Evolutionary conservation across 2,888 invertebrate genomes (phyloP).

Genomic region (Helicoverpa assulta): DNA sequence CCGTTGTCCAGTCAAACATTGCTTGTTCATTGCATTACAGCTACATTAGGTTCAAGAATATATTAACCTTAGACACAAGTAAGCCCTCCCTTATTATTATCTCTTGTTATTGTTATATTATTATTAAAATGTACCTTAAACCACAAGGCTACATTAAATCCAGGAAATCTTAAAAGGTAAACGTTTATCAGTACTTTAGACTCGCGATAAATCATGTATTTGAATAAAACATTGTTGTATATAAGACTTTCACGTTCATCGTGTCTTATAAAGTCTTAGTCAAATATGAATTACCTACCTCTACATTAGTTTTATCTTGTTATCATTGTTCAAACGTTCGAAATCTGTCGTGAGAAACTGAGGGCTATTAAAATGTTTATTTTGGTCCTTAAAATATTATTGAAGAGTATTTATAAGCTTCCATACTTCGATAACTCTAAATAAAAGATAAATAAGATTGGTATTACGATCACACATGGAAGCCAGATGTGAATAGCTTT

Average conservation of each 20-base stretch:
- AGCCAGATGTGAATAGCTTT: slow-evolving; percentile 52
- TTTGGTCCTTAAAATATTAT: slow-evolving; percentile 22
- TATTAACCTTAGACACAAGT: no score
- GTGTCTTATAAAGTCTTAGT: slow-evolving; percentile 13
- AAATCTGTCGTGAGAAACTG: slow-evolving; percentile 33
- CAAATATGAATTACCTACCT: slow-evolving; percentile 34
- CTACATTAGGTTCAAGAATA: no score
- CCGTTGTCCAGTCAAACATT: not conserved
- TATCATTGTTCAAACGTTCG: slow-evolving; percentile 33
- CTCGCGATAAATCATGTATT: slow-evolving; percentile 39
- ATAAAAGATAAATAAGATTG: slow-evolving; percentile 23
- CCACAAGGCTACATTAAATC: slow-evolving; percentile 5
- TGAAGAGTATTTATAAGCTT: slow-evolving; percentile 31
- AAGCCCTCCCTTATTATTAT: no score
- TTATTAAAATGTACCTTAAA: slow-evolving; percentile 2
- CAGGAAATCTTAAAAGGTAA: slow-evolving; percentile 16
- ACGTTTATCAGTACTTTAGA: slow-evolving; percentile 28
- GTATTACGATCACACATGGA: slow-evolving; percentile 41
- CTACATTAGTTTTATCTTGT: slow-evolving; percentile 30
- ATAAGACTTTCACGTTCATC: slow-evolving; percentile 33
- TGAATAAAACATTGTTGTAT: slow-evolving; percentile 34
- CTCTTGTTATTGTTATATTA: not conserved
- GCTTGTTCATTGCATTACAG: no score
- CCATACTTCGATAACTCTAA: slow-evolving; percentile 23
- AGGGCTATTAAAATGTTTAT: slow-evolving; percentile 31